Percentiles rank a stretch among this genome's conserved stretches.
phyloP scores from a whole-genome alignment of 2,113 vertebrate genomes.

The Takifugu flavidus region DNA sequence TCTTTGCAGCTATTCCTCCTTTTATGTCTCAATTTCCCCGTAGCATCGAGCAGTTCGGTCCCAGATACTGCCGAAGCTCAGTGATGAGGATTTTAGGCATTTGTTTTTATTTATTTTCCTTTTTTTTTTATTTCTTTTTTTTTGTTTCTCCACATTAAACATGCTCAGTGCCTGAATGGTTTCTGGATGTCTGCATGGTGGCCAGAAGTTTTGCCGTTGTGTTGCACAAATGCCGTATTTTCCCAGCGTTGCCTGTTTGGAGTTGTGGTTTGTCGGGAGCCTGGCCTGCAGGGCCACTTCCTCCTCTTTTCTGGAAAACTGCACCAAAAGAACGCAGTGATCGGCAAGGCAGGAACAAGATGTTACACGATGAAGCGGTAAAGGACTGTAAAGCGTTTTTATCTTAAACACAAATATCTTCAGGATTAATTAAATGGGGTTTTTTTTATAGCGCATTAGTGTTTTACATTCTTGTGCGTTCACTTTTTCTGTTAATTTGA shows the following conservation, averaged over 20 bases:
- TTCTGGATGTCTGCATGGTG: conserved; percentile 33
- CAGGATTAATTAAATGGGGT: too few species aligned
- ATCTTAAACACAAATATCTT: too few species aligned
- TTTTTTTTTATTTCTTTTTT: conserved; percentile 29
- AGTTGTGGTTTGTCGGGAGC: conserved; percentile 61
- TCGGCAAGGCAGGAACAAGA: conserved; percentile 15
- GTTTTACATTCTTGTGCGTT: too few species aligned
- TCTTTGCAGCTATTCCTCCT: conserved; percentile 10
- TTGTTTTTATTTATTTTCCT: conserved; percentile 23
- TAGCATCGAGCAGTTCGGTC: background rate
- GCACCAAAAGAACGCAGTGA: conserved; percentile 39
- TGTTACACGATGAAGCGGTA: background rate
- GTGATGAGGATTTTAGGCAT: conserved; percentile 40
- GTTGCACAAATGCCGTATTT: conserved; percentile 56
- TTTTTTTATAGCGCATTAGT: too few species aligned
- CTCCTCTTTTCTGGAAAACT: conserved; percentile 49
- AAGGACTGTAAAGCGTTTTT: too few species aligned
- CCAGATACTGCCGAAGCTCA: conserved; percentile 29
- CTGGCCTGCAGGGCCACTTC: conserved; percentile 52
- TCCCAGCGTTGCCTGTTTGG: conserved; percentile 58
- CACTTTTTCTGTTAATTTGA: too few species aligned
- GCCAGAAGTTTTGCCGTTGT: conserved; percentile 45
- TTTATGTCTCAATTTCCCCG: conserved; percentile 16
- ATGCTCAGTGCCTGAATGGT: conserved; percentile 35
- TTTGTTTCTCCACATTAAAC: conserved; percentile 28